These are phyloP conservation scores for Falco peregrinus DNA, from an alignment of 2,797 vertebrate species.

Conservation along the genomic window DNA sequence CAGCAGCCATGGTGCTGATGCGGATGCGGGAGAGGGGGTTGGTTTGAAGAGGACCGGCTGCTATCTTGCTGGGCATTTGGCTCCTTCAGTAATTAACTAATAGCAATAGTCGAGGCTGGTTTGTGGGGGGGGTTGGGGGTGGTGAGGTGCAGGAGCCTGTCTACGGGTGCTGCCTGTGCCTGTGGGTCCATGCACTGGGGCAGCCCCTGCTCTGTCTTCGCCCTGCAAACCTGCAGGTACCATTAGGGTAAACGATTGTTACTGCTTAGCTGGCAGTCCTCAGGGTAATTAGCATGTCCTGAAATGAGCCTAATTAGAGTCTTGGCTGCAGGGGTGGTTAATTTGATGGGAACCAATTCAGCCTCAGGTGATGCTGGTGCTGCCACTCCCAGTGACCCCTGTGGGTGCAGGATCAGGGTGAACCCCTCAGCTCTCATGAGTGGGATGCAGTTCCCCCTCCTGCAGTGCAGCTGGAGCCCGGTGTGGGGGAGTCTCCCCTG, in stretches of 20 bases:
- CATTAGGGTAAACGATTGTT: rapidly evolving
- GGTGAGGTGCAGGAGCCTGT: background rate
- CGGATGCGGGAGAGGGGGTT: rapidly evolving
- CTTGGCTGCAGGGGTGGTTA: background rate
- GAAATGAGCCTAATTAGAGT: background rate
- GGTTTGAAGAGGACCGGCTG: background rate
- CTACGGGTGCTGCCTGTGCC: background rate
- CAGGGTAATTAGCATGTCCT: background rate
- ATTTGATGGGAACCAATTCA: background rate
- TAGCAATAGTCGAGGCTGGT: background rate
- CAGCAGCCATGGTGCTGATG: rapidly evolving
- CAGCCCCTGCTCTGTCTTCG: background rate
- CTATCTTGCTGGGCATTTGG: background rate
- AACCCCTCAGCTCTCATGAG: background rate
- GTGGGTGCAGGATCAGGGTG: background rate
- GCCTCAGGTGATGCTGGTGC: background rate
- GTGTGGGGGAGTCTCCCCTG: rapidly evolving
- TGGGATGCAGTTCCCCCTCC: background rate
- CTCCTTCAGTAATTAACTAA: background rate
- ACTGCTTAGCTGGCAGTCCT: background rate
- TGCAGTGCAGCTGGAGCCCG: background rate
- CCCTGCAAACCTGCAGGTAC: background rate
- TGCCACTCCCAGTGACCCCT: background rate
- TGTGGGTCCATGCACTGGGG: rapidly evolving
- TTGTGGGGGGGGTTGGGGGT: background rate